Conservation (phyloP, 2,797 vertebrate genomes). For the Myripristis murdjan region DNA sequence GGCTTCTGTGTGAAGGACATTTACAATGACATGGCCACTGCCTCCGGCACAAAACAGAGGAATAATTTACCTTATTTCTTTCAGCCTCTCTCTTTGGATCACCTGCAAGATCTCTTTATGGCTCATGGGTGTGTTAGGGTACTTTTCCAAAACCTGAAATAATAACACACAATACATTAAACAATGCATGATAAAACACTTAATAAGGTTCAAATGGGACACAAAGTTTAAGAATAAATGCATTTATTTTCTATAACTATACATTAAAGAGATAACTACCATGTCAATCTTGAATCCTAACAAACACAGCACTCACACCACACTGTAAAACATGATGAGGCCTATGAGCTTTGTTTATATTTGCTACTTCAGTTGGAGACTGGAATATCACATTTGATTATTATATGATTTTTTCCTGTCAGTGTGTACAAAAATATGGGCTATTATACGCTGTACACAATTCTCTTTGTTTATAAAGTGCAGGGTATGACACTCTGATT, state of each 20-base stretch:
- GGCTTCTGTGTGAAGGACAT: slow-evolving; percentile 1
- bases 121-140: slow-evolving; percentile 99
- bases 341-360: no score
- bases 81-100: slow-evolving; percentile 97
- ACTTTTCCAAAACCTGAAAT: slow-evolving; percentile 96
- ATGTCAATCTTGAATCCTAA: no score
- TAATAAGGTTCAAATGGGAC: background rate
- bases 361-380: no score
- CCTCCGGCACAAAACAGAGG: background rate
- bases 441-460: no score
- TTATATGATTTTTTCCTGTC: background rate
- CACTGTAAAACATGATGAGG: no score
- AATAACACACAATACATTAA: slow-evolving; percentile 25
- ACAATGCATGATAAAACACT: background rate
- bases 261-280: no score
- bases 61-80: slow-evolving; percentile 94
- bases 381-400: background rate
- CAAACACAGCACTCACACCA: no score
- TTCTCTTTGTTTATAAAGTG: background rate
- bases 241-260: no score
- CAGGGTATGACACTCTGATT: background rate
- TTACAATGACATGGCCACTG: background rate
- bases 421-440: background rate
- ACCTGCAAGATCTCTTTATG: slow-evolving; percentile 99
- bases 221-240: background rate